These are phyloP conservation scores for Okapia johnstoni DNA, from an alignment of 2,113 vertebrate species.

Conservation along the genomic window DNA sequence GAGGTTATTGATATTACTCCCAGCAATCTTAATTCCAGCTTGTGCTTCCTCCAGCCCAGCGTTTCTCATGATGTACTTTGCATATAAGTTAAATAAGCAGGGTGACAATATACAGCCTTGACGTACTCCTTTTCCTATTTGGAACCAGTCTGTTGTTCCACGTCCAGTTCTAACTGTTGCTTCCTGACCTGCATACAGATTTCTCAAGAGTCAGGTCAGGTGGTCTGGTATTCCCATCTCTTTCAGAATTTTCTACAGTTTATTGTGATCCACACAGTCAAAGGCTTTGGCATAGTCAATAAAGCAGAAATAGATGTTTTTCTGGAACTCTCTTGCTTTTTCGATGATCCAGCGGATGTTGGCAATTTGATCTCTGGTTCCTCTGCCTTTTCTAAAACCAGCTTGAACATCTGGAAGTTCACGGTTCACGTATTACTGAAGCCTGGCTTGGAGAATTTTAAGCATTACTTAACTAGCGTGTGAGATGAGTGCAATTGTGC, in stretches of 20 bases:
- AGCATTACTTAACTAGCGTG: not conserved
- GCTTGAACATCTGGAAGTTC: not conserved
- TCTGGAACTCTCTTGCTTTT: not conserved
- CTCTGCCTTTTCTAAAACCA: not conserved
- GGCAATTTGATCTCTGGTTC: not conserved
- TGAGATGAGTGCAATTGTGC: not conserved
- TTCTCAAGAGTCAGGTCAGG: not conserved
- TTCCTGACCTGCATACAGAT: not conserved
- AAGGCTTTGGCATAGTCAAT: not conserved
- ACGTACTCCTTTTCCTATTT: not conserved
- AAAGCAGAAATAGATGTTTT: not conserved
- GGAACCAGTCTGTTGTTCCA: not conserved
- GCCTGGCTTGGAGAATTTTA: not conserved
- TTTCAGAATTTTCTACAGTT: not conserved
- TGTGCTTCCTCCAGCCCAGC: not conserved
- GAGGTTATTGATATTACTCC: not conserved
- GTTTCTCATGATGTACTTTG: not conserved
- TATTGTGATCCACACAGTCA: not conserved
- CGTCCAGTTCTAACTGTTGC: not conserved
- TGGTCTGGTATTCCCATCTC: not conserved
- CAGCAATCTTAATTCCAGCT: not conserved
- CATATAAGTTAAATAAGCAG: not conserved
- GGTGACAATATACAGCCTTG: not conserved
- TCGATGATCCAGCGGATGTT: not conserved
- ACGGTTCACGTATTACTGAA: fast-evolving